Conservation (phyloP, 2,113 vertebrate species). For the Tachysurus fulvidraco region DNA sequence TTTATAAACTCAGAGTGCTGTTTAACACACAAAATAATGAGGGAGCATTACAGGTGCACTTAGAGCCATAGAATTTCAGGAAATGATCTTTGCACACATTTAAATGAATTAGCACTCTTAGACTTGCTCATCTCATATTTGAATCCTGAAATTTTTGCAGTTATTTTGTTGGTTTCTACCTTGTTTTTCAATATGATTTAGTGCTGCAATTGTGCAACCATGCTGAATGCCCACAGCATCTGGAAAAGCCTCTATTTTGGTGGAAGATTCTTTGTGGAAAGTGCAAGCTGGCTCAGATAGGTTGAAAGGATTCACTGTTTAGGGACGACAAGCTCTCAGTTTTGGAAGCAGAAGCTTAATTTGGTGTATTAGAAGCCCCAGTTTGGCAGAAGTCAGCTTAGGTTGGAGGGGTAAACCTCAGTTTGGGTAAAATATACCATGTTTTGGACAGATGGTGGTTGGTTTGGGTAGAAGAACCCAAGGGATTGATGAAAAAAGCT, state of each 20-base stretch:
- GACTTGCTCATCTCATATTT: background rate
- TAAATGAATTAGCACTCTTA: background rate
- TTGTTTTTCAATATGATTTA: background rate
- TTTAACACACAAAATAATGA: conserved; percentile 14
- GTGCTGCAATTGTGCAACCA: background rate
- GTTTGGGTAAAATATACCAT: background rate
- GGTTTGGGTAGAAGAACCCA: no score
- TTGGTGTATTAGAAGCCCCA: background rate
- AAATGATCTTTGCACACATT: background rate
- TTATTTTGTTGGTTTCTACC: background rate
- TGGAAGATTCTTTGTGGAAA: background rate
- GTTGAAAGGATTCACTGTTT: background rate
- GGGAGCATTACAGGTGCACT: background rate
- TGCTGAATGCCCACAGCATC: background rate
- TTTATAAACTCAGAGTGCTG: conserved; percentile 21
- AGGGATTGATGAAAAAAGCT: background rate
- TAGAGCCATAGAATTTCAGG: background rate
- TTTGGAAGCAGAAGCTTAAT: background rate
- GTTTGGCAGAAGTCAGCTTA: background rate
- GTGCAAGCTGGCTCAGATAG: background rate
- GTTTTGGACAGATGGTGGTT: background rate
- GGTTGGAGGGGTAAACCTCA: background rate
- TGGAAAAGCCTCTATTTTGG: background rate
- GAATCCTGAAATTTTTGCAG: background rate
- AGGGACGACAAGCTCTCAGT: background rate